A percentile compares a stretch with the other conserved stretches of the same genome.
Conservation (phyloP, 2,113 vertebrate genomes). For the Ariopsis seemanni region DNA sequence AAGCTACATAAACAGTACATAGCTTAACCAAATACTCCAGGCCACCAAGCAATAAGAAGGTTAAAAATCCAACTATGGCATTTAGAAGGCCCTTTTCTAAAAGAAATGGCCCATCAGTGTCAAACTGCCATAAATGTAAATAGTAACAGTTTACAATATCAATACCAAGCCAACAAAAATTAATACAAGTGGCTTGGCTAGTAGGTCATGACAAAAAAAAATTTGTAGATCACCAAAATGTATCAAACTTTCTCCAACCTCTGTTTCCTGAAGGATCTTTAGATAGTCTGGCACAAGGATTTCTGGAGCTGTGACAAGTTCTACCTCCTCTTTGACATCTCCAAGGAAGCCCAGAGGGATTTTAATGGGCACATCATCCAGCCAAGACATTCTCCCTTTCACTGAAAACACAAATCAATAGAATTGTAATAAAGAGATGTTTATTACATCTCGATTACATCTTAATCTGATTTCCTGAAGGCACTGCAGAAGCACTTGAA, state of each 20-base stretch:
- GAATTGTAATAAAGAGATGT: not conserved
- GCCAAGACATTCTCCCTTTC: constrained; percentile 64
- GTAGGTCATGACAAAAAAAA: not conserved
- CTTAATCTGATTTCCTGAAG: not conserved
- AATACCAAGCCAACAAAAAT: too few relatives aligned
- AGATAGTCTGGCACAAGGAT: constrained; percentile 73
- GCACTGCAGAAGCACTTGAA: not conserved
- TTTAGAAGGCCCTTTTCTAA: not conserved
- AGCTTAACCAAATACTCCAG: not conserved
- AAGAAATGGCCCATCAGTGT: not conserved
- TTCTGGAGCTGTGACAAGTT: constrained; percentile 43
- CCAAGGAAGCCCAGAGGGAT: constrained; percentile 59
- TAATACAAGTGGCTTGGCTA: not conserved
- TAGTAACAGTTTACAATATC: not conserved
- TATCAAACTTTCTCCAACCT: constrained; percentile 70
- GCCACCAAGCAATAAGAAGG: not conserved
- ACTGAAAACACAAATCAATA: constrained; percentile 31
- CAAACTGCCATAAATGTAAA: not conserved
- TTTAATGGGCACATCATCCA: constrained; percentile 84
- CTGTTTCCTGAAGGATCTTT: constrained; percentile 77
- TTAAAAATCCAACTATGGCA: not conserved
- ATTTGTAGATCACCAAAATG: not conserved
- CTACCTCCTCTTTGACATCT: constrained; percentile 55
- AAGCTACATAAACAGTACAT: not conserved
- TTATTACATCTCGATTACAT: too few relatives aligned